phyloP scores from a whole-genome alignment of 2,888 invertebrate genomes.

The Drosophila parthenogenetica region DNA sequence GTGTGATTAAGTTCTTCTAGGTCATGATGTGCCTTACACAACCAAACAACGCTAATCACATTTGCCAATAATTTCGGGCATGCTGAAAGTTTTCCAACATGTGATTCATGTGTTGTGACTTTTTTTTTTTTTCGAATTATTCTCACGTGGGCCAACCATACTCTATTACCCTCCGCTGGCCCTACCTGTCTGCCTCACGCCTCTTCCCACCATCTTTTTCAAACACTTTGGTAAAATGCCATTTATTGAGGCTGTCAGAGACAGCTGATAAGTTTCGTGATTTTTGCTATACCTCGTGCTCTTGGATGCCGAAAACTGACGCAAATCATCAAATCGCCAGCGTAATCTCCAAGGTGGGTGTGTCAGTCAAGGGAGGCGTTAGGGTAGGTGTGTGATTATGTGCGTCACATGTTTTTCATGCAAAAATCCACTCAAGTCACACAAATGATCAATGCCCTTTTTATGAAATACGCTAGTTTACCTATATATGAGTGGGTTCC shows the following conservation, averaged over 20 bases:
- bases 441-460: too few relatives aligned
- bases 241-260: slow-evolving; percentile 4
- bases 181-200: too few relatives aligned
- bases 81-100: slow-evolving; percentile 31
- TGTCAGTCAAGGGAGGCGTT: too few relatives aligned
- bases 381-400: too few relatives aligned
- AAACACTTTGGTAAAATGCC: slow-evolving; percentile 27
- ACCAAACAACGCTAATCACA: slow-evolving; percentile 32
- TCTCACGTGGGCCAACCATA: slow-evolving; percentile 36
- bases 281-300: not conserved
- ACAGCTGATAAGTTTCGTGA: slow-evolving; percentile 12
- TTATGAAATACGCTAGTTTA: too few relatives aligned
- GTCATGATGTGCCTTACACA: slow-evolving; percentile 9
- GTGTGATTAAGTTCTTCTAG: slow-evolving; percentile 8
- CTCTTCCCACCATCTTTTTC: not conserved
- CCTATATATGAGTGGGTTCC: too few relatives aligned
- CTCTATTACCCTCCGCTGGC: too few relatives aligned
- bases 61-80: slow-evolving; percentile 17
- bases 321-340: not conserved
- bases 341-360: too few relatives aligned
- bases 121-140: not conserved
- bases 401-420: too few relatives aligned
- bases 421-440: too few relatives aligned
- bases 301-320: not conserved
- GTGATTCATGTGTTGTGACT: slow-evolving; percentile 40